Evolutionary conservation across 2,888 invertebrate species (phyloP), one percentile per base, ranked within the genome.

Genomic region (Azorinus chamasolen): DNA sequence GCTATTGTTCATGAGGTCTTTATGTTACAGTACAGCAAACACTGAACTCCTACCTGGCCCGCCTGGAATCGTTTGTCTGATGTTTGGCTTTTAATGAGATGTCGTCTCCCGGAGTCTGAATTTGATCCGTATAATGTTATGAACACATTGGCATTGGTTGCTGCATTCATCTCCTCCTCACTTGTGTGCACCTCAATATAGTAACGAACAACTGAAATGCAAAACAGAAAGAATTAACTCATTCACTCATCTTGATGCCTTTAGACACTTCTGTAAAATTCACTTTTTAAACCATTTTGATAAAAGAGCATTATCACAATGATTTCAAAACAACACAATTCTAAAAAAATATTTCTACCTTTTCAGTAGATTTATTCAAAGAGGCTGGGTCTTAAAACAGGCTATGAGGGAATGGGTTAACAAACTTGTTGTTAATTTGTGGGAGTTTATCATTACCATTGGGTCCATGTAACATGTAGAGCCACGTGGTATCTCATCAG

Each of bases 121-220:
- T 86, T 73, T 24, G 72, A 74, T 1, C 90, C 89, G 77, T 87
- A 85, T 6, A 90, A 53, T 25, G 85, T 89, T 27, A 88, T 82
- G 63, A 85, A 88, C 41, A 89, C 84, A 45, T 84, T 81, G 18
- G 89, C 84, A 41, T 85, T 75, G 32, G 89, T 89, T 5, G 85
- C 86, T 37, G 88, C 87, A 66, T 83, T 85, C 75, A 85, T 83
- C 18, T 83, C 82, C 22, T 66, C 81, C 48, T 85, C 85, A 73
- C 85, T 88, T 1, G 91, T 90, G 48, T 89, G 71, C 25, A 89
- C 85, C 48, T 75, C 79, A 16, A 91, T 79, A 54, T 84, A 76
- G 63, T 91, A 90, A 43, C 82, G 74, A n/a, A 85, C 51, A 51
- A 90, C 91, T 90, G 83, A 18, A 18, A 25, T 16, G 5, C 53